Conservation (phyloP, 92 coral and sea anemone genomes). For the Ricordea florida region DNA sequence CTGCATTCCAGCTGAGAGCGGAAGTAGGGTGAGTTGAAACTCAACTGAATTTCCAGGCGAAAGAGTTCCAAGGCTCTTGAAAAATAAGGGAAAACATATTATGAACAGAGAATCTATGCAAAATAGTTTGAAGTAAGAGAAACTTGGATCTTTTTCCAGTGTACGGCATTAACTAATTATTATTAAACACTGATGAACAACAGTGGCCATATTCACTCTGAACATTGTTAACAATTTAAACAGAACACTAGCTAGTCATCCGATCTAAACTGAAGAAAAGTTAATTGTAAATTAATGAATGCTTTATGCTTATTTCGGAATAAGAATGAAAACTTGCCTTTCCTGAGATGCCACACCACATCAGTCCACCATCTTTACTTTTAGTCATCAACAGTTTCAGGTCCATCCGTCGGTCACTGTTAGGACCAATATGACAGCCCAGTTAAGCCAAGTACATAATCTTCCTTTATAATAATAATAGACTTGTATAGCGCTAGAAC, state of each 20-base stretch:
- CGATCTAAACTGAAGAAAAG: not conserved
- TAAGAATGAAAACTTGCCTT: conserved; percentile 48
- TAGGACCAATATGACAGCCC: not conserved
- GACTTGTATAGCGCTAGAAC: too few relatives aligned
- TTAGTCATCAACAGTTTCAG: conserved; percentile 88
- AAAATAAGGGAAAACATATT: not conserved
- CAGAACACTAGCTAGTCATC: not conserved
- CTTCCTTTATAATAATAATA: too few relatives aligned
- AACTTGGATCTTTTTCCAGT: too few relatives aligned
- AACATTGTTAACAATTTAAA: too few relatives aligned
- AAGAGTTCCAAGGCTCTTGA: conserved; percentile 79
- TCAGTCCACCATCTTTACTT: conserved; percentile 94
- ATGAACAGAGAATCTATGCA: too few relatives aligned
- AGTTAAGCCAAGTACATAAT: not conserved
- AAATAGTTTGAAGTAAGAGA: too few relatives aligned
- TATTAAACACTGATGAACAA: too few relatives aligned
- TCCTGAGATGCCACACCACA: conserved; percentile 99
- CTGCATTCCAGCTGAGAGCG: conserved; percentile 96
- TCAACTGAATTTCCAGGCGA: conserved; percentile 82
- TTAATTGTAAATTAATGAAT: not conserved
- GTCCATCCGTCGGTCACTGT: conserved; percentile 93
- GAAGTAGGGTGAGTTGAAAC: conserved; percentile 80
- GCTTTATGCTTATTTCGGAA: not conserved
- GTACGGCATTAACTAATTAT: too few relatives aligned
- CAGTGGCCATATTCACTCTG: too few relatives aligned